A percentile compares a stretch with the other conserved stretches of the same genome.
Conservation (phyloP, 1,140 invertebrate genomes). For the Lepidurus couesii region DNA sequence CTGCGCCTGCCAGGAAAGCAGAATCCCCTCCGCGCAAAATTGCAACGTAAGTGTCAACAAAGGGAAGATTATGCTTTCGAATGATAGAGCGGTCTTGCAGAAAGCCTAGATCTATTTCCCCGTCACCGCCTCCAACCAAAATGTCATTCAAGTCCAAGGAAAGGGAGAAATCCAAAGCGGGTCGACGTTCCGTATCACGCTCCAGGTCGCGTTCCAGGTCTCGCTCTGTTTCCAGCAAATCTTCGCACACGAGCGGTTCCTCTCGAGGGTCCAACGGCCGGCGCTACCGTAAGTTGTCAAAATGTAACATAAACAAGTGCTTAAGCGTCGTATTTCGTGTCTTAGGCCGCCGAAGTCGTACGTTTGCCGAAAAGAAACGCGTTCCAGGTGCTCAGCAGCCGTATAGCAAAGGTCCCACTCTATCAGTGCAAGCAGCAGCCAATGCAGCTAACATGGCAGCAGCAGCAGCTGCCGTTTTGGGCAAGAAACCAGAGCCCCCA, state of each 20-base stretch:
- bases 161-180: constrained; percentile 15
- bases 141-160: constrained; percentile 10
- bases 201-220: constrained; percentile 28
- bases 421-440: constrained; percentile 10
- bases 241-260: constrained; percentile 10
- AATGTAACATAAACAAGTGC: background rate
- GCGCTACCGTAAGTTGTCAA: background rate
- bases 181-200: constrained; percentile 29
- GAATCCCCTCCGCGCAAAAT: constrained; percentile 21
- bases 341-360: background rate
- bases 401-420: background rate
- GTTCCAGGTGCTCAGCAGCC: background rate
- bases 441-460: constrained; percentile 17
- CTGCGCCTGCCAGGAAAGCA: background rate
- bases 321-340: background rate
- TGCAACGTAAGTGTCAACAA: background rate
- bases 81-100: background rate
- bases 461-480: constrained; percentile 7
- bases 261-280: background rate
- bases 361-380: background rate
- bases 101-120: background rate
- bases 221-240: constrained; percentile 26
- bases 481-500: constrained; percentile 14
- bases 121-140: constrained; percentile 22
- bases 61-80: background rate